Base-by-base conservation (phyloP, 2,113 vertebrate species). In the Ammodytes dubius region DNA sequence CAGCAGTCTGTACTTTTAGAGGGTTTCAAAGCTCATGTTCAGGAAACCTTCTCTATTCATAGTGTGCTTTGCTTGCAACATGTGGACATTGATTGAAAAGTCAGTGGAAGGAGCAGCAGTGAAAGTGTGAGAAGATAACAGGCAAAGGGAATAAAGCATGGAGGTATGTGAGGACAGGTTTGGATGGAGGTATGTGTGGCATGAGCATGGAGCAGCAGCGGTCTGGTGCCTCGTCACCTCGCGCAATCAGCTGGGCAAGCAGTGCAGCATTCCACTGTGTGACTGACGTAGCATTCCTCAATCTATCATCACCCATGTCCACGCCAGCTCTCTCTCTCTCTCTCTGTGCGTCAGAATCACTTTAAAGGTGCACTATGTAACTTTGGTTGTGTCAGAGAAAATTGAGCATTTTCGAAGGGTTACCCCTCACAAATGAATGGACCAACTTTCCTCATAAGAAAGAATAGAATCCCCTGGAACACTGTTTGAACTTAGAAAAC, bases 161-260 rank as follows among this genome's bases (percentile, higher is more conserved):
- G 37, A 63, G 57, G 19, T 72, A 71, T 77, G 74, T 49, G 35
- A 56, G 60, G 19, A 65, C 58, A 40, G 45, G 71, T 27, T 27
- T 27, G 27, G 27, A 27, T 27, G 27, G 27, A 27, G 27, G 52
- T 59, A 74, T 70, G 79, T 56, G 17, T 27, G 70, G 70, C 54
- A 78, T 74, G 57, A 68, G 40, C 9, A 39, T 39, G 27, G 3
- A 35, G 56, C 56, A 64, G 47, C 40, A 49, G 13, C 37, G 60
- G 40, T 27, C 58, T 14, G 57, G 47, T 39, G 42, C 40, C 35
- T 50, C 17, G 3, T 60, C 11, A 53, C 19, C 46, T 40, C 4
- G 8, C 56, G 68, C 39, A 61, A 52, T 54, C 57, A 63, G 64
- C 27, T 60, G 47, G 64, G 6, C 8, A 0, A 19, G 57, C 66